phyloP scores from a whole-genome alignment of 2,888 invertebrate species.

The Diabrotica balteata region DNA sequence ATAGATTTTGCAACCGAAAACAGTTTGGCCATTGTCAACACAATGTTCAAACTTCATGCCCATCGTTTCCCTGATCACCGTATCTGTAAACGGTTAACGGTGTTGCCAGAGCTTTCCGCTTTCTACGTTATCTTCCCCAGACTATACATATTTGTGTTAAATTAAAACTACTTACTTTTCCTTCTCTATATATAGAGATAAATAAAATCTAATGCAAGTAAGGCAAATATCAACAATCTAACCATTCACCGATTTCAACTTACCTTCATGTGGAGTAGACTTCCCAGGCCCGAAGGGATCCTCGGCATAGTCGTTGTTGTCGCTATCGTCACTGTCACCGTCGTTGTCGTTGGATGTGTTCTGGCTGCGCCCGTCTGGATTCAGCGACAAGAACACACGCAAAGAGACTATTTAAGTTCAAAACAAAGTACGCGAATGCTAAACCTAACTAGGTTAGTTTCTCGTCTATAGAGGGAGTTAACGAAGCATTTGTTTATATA shows the following conservation, averaged over 20 bases:
- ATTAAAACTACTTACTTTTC: no score
- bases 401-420: slow-evolving; percentile 70
- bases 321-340: slow-evolving; percentile 61
- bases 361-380: slow-evolving; percentile 67
- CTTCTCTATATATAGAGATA: no score
- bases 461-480: slow-evolving; percentile 24
- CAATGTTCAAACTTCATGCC: no score
- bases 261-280: slow-evolving; percentile 54
- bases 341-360: slow-evolving; percentile 43
- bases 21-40: no score
- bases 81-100: no score
- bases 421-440: slow-evolving; percentile 57
- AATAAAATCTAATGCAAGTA: no score
- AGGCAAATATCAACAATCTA: background rate
- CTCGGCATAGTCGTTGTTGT: slow-evolving; percentile 62
- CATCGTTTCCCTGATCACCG: no score
- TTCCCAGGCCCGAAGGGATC: slow-evolving; percentile 36
- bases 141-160: background rate
- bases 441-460: slow-evolving; percentile 35
- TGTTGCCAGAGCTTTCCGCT: no score
- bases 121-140: background rate
- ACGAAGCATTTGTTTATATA: slow-evolving; percentile 10
- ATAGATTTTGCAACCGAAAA: no score
- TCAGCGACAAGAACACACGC: slow-evolving; percentile 78
- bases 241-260: slow-evolving; percentile 16